Conservation (phyloP, 2,113 vertebrate genomes). For the Nerophis lumbriciformis region DNA sequence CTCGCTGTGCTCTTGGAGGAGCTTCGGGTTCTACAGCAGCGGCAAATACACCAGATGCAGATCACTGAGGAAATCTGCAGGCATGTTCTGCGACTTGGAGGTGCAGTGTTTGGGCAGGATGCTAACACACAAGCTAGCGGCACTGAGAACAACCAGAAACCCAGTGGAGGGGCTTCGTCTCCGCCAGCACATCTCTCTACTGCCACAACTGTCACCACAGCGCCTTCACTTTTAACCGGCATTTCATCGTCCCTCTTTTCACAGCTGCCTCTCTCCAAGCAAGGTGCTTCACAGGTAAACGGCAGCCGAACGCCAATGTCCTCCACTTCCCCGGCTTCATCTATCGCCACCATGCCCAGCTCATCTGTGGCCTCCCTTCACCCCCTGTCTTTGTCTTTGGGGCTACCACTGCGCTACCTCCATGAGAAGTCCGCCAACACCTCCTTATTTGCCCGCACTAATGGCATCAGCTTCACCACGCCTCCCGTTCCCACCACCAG, state of each 20-base stretch:
- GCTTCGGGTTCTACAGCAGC: slow-evolving; percentile 83
- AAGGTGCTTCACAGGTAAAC: slow-evolving; percentile 47
- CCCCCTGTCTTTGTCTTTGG: slow-evolving; percentile 69
- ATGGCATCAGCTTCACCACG: slow-evolving; percentile 53
- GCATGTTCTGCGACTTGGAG: slow-evolving; percentile 82
- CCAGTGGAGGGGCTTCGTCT: slow-evolving; percentile 25
- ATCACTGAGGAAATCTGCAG: slow-evolving; percentile 90
- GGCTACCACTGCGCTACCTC: slow-evolving; percentile 71
- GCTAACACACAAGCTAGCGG: slow-evolving; percentile 50
- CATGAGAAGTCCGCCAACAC: slow-evolving; percentile 78
- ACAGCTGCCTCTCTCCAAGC: slow-evolving; percentile 63
- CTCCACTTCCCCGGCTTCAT: slow-evolving; percentile 48
- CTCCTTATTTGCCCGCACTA: slow-evolving; percentile 56
- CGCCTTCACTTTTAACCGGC: slow-evolving; percentile 50
- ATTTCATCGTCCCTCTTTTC: slow-evolving; percentile 64
- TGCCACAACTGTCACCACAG: slow-evolving; percentile 45
- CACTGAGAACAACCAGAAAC: slow-evolving; percentile 51
- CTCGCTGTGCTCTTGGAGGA: slow-evolving; percentile 86
- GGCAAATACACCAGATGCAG: slow-evolving; percentile 92
- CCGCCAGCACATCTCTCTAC: slow-evolving; percentile 59
- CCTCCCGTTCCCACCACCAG: slow-evolving; percentile 54
- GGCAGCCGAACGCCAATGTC: slow-evolving; percentile 48
- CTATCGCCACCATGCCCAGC: slow-evolving; percentile 47
- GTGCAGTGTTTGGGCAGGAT: slow-evolving; percentile 70
- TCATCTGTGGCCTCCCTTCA: slow-evolving; percentile 65